Conservation (phyloP, 1,140 invertebrate species). For the Trypoxylus dichotomus region DNA sequence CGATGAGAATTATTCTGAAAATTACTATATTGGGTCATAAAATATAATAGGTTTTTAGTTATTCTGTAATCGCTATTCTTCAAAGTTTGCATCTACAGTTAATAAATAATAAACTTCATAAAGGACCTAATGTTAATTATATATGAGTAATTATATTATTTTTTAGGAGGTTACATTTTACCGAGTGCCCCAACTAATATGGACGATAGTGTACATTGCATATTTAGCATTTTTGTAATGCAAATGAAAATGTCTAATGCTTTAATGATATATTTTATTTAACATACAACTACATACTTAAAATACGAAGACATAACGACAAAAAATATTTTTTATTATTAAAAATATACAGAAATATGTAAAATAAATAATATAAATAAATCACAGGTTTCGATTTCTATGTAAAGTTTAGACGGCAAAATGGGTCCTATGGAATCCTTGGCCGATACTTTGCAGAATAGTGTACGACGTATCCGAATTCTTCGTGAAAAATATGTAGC, state of each 20-base stretch:
- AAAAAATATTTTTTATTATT: constrained; percentile 17
- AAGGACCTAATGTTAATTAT: too few species aligned
- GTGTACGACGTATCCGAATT: constrained; percentile 55
- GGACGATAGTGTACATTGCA: too few species aligned
- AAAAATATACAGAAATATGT: constrained; percentile 22
- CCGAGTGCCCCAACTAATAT: too few species aligned
- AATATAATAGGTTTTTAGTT: too few species aligned
- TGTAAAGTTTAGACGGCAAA: constrained; percentile 44
- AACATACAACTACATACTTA: background rate
- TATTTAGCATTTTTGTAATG: too few species aligned
- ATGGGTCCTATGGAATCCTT: constrained; percentile 48
- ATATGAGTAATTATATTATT: too few species aligned
- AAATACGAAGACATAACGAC: constrained; percentile 13
- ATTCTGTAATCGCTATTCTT: too few species aligned
- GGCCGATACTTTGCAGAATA: constrained; percentile 52
- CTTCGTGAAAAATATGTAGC: constrained; percentile 59
- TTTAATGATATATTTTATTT: constrained; percentile 12
- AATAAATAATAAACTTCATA: too few species aligned
- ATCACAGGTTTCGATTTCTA: constrained; percentile 16
- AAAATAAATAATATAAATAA: constrained; percentile 29
- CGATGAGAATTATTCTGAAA: too few species aligned
- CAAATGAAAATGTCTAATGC: background rate
- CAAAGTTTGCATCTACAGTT: too few species aligned
- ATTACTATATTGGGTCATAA: too few species aligned
- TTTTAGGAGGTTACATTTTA: too few species aligned